phyloP scores from a whole-genome alignment of 2,797 vertebrate species.

The Ispidina picta region DNA sequence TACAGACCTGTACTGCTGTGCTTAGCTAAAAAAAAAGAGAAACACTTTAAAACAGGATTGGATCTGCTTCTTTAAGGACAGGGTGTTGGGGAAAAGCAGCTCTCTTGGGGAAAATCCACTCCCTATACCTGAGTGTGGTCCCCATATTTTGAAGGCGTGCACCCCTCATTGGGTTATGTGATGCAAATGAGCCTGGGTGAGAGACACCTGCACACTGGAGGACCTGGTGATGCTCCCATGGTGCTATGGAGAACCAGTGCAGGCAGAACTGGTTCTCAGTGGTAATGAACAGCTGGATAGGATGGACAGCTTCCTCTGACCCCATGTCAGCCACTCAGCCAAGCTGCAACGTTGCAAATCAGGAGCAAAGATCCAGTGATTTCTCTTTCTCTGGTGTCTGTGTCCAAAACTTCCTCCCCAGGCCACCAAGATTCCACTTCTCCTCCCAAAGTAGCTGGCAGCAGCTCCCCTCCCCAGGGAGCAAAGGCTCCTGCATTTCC shows the following conservation, averaged over 20 bases:
- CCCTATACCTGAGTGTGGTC: fast-evolving
- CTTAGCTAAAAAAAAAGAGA: background rate
- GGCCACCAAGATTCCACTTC: background rate
- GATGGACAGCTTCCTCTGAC: background rate
- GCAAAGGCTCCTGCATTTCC: slow-evolving; percentile 30
- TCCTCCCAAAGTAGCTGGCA: slow-evolving; percentile 55
- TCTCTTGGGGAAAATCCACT: background rate
- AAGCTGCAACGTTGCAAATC: background rate
- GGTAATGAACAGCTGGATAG: fast-evolving
- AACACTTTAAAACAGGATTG: background rate
- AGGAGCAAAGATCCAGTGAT: background rate
- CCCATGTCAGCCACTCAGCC: fast-evolving
- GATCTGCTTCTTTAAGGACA: background rate
- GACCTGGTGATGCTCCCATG: background rate
- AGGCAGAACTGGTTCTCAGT: background rate
- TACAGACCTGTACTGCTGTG: background rate
- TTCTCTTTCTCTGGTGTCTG: background rate
- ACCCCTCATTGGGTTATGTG: background rate
- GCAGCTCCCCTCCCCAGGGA: background rate
- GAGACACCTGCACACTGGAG: fast-evolving
- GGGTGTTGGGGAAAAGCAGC: background rate
- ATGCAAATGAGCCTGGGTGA: fast-evolving
- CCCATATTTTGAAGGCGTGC: background rate
- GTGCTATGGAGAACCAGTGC: background rate
- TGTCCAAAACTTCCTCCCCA: slow-evolving; percentile 22